Base-by-base conservation (phyloP, 1,140 invertebrate species). In the Atta colombica region DNA sequence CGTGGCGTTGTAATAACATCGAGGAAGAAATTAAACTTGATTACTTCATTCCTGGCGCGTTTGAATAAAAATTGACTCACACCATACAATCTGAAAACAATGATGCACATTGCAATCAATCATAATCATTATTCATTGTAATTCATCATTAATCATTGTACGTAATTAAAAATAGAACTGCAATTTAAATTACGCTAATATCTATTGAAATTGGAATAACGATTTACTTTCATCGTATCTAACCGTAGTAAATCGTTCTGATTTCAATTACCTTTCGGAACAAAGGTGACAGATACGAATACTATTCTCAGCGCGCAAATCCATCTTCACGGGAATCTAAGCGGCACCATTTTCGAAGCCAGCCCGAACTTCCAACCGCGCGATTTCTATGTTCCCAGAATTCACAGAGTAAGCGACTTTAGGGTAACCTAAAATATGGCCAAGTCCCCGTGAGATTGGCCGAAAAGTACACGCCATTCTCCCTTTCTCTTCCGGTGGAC, bases 401-500 rank as follows among this genome's bases (percentile, higher is more conserved):
- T 84, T 75, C 39, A 51, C 69, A 8, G 69, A 63, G 55, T 75
- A 84, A 84, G 80, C 55, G 80, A 84, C 80, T 75, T 84, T 51
- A 53, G 80, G 60, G 68, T 25, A 3, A 60, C 55, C 39, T 84
- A 74, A 84, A 84, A 84, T 84, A 84, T 84, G 69, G 45, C 55
- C 80, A 21, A 60, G 66, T 12, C 60, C 35, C 2, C 21, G 80
- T 53, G 80, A 84, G 69, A 84, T 75, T 45, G 80, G 69, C 61
- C 80, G 80, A 74, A 75, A 84, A 49, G 80, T 84, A 51, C 72
- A 60, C 77, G 55, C 21, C 68, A 53, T n/a, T 21, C 68, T 53
- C 82, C 58, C 39, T 63, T 16, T 51, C 31, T 65, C 55, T 88
- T 86, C 85, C 72, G 66, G 45, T 65, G 85, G 77, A 68, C 63